These are phyloP conservation scores for Denticeps clupeoides DNA, from an alignment of 2,797 vertebrate genomes.

Conservation along the genomic window DNA sequence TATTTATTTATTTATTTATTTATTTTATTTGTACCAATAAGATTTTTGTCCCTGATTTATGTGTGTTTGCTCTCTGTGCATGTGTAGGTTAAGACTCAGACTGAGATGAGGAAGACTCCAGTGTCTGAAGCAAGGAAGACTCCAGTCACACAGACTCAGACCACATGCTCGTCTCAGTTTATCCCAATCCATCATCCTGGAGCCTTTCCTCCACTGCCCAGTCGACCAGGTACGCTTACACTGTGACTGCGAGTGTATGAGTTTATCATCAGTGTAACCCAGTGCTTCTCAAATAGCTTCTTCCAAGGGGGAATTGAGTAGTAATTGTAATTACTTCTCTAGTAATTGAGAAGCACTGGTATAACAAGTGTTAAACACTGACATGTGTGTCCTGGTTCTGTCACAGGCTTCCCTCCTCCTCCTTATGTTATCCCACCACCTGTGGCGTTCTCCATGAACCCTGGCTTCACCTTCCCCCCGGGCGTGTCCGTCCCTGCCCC, in stretches of 20 bases:
- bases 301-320: no score
- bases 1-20: no score
- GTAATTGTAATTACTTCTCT: no score
- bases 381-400: slow-evolving; percentile 27
- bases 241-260: no score
- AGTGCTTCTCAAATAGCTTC: no score
- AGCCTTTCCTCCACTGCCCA: slow-evolving; percentile 91
- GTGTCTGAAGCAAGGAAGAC: slow-evolving; percentile 91
- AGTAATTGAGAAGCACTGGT: no score
- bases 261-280: no score
- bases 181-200: slow-evolving; percentile 95
- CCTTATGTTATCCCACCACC: slow-evolving; percentile 87
- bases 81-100: slow-evolving; percentile 80
- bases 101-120: slow-evolving; percentile 85
- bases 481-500: slow-evolving; percentile 83
- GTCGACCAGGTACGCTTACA: slow-evolving; percentile 85
- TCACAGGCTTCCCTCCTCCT: slow-evolving; percentile 84
- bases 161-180: slow-evolving; percentile 85
- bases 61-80: not conserved
- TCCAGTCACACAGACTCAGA: slow-evolving; percentile 76
- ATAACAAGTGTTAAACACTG: not conserved
- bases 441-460: slow-evolving; percentile 88
- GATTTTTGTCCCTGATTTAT: not conserved
- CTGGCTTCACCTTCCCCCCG: slow-evolving; percentile 83
- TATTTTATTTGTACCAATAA: not conserved